A percentile compares a stretch with the other conserved stretches of the same genome.
phyloP scores from a whole-genome alignment of 1,140 invertebrate species.

The Chelonus insularis region DNA sequence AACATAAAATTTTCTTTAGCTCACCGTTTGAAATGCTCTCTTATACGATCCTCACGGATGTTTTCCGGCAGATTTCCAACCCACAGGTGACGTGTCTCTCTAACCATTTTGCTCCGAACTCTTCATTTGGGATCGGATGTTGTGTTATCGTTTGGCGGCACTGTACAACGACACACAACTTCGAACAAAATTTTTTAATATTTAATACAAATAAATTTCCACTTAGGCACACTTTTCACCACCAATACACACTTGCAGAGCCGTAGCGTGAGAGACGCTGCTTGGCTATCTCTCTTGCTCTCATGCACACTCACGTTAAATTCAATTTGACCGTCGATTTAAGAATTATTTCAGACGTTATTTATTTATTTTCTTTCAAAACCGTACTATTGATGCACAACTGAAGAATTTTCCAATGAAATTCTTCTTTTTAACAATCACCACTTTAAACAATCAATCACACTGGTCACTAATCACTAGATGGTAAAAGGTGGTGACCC shows the following conservation, averaged over 20 bases:
- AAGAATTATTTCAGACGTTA: background rate
- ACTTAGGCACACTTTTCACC: too few species aligned
- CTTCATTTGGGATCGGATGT: conserved; percentile 70
- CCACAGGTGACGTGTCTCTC: conserved; percentile 99
- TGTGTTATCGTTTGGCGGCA: conserved; percentile 62
- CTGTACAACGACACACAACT: conserved; percentile 62
- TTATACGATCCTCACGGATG: conserved; percentile 91
- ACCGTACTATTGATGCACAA: background rate
- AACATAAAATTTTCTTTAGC: too few species aligned
- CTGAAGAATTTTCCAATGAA: too few species aligned
- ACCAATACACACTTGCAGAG: too few species aligned
- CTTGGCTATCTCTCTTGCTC: too few species aligned
- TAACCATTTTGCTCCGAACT: conserved; percentile 93
- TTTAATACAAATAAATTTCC: background rate
- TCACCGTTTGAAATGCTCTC: conserved; percentile 97
- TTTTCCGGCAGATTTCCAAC: conserved; percentile 99
- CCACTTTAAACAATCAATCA: conserved; percentile 16
- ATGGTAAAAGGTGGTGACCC: conserved; percentile 36
- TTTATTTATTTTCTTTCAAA: background rate
- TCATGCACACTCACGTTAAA: background rate
- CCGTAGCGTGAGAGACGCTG: too few species aligned
- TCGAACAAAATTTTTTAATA: conserved; percentile 32
- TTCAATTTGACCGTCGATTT: background rate
- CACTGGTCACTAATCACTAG: conserved; percentile 41
- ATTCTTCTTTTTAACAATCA: background rate